Evolutionary conservation across 2,113 vertebrate species (phyloP), one percentile per base, ranked within the genome.

Genomic region (Xyliphius kryptos): DNA sequence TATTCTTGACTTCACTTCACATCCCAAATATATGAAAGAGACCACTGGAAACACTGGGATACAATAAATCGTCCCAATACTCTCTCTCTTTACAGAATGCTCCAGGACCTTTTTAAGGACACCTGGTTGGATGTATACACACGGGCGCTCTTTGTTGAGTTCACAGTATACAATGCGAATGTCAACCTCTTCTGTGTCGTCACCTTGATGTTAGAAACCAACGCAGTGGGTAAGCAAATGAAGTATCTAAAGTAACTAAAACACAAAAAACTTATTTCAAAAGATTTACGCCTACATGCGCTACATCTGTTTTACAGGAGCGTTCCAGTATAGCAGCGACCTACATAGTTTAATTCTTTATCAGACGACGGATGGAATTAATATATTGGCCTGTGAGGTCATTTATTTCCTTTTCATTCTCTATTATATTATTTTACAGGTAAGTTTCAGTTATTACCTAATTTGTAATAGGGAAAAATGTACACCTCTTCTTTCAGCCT

Each of bases 361-460:
- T 77, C 90, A 91, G 15, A 92, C 91, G 14, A 91, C 91, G 0
- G 79, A 85, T 12, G 89, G 91, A 12, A 84, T 97, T 56, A 90
- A 95, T 63, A 82, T 93, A 63, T 96, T 97, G 73, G 90, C 86
- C 11, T 94, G 90, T 41, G 93, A 97, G 83, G 77, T 83, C 82
- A 97, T n/a, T n/a, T n/a, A n/a, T n/a, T n/a, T n/a, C n/a, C n/a
- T n/a, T n/a, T n/a, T n/a, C n/a, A n/a, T n/a, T 63, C 47, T 92
- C 52, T 91, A 95, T 80, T 97, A 97, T 78, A 97, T 97, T 93
- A 76, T 80, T 66, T 67, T 87, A 15, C 94, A 98, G 91, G 95
- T 98, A 68, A 86, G 82, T 26, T 1, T n/a, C n/a, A 19, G 44
- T 21, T 67, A 71, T 11, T 17, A 10, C n/a, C 10, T 15, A 50